Conservation (phyloP, 2,888 invertebrate species). For the Acleris emargana region DNA sequence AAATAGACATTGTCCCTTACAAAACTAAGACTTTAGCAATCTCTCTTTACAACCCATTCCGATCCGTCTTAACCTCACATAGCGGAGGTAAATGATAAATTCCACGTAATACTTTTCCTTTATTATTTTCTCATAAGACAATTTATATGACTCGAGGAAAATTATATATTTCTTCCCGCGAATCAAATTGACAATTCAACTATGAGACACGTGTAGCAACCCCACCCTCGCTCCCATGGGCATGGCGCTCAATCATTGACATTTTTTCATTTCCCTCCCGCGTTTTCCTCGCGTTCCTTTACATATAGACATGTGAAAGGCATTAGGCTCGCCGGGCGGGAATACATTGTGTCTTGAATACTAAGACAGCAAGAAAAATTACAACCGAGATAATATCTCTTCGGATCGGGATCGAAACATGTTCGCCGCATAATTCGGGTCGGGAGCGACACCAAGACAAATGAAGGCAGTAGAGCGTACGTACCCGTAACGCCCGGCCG, state of each 20-base stretch:
- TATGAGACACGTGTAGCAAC: slow-evolving; percentile 65
- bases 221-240: slow-evolving; percentile 75
- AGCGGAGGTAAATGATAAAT: slow-evolving; percentile 35
- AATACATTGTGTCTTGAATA: slow-evolving; percentile 65
- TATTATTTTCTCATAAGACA: slow-evolving; percentile 38
- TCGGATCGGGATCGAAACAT: slow-evolving; percentile 62
- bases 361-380: slow-evolving; percentile 72
- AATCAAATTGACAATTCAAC: slow-evolving; percentile 70
- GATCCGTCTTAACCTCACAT: slow-evolving; percentile 19
- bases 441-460: slow-evolving; percentile 61
- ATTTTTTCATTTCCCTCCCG: slow-evolving; percentile 59
- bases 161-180: slow-evolving; percentile 48
- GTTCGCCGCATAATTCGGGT: slow-evolving; percentile 61
- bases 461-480: slow-evolving; percentile 56
- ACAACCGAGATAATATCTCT: slow-evolving; percentile 68
- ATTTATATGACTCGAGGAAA: slow-evolving; percentile 38
- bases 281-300: slow-evolving; percentile 47
- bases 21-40: slow-evolving; percentile 37
- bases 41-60: slow-evolving; percentile 18
- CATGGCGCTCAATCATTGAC: slow-evolving; percentile 80
- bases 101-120: slow-evolving; percentile 38
- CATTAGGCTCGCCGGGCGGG: slow-evolving; percentile 60
- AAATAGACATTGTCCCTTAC: slow-evolving; percentile 38
- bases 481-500: slow-evolving; percentile 45
- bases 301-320: slow-evolving; percentile 45